These are phyloP conservation scores for Metalampra italica DNA, from an alignment of 2,888 invertebrate genomes.

Conservation along the genomic window DNA sequence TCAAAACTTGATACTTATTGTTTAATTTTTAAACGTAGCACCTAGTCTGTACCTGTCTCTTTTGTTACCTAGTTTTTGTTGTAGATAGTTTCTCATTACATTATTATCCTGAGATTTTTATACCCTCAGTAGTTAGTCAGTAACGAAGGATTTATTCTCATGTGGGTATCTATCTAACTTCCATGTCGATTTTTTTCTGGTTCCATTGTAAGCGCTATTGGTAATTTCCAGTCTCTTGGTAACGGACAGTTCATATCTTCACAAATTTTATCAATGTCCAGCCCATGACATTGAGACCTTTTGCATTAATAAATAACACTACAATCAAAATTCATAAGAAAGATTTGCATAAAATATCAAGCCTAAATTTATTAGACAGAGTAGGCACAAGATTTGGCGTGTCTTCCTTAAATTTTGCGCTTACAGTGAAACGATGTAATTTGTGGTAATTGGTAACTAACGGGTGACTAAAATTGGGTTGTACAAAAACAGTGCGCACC, in stretches of 20 bases:
- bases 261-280: too few relatives aligned
- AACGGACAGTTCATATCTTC: too few relatives aligned
- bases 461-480: conserved; percentile 46
- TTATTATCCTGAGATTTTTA: conserved; percentile 1
- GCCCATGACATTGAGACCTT: too few relatives aligned
- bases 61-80: conserved; percentile 27
- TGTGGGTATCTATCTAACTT: conserved; percentile 14
- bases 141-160: conserved; percentile 26
- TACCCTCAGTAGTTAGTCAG: conserved; percentile 24
- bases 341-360: too few relatives aligned
- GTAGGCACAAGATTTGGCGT: too few relatives aligned
- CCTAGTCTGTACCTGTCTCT: conserved; percentile 11
- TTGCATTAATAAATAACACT: too few relatives aligned
- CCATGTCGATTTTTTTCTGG: conserved; percentile 11
- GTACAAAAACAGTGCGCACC: conserved; percentile 81
- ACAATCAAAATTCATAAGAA: too few relatives aligned
- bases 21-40: conserved; percentile 1
- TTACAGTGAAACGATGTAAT: conserved; percentile 1
- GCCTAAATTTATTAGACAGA: too few relatives aligned
- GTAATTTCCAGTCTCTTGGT: too few relatives aligned
- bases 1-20: not conserved
- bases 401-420: not conserved
- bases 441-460: conserved; percentile 33
- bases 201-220: not conserved
- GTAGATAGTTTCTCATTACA: conserved; percentile 31